Evolutionary conservation across 2,888 invertebrate genomes (phyloP), one percentile per base, ranked within the genome.

Genomic region (Mythimna loreyi): DNA sequence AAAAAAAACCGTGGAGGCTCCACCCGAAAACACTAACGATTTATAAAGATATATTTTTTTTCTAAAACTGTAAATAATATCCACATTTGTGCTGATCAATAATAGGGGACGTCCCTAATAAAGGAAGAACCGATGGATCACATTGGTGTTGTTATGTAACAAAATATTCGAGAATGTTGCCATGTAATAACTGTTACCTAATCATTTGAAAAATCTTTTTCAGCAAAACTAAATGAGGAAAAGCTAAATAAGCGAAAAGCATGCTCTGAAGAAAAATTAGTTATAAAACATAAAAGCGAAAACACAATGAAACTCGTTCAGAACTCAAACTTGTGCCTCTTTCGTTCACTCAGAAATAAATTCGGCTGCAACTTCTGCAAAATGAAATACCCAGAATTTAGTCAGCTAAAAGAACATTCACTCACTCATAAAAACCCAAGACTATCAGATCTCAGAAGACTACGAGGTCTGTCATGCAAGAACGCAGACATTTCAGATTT

Each of bases 291-390:
- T 28, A 64, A 66, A 33, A 67, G 79, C n/a, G 85, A 89, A 30
- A 91, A 92, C 78, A 88, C 92, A 0, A 53, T 91, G 0, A 90
- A 90, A 67, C 83, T 93, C 0, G 74, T 92, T 16, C 72, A 86
- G 23, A 88, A 92, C 59, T 92, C 93, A 0, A 93, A 93, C 61
- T 70, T 92, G 21, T 92, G 91, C 53, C 74, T 91, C 0, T 92
- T 92, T 75, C 87, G 84, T 6, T 91, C 92, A 0, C 67, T 89
- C 4, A 87, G 86, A 52, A 89, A 87, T 0, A 91, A 89, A 78
- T 91, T 86, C 72, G 83, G 86, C 0, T 93, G 93, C 50, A 87
- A 86, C 64, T 83, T 81, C 21, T 93, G 93, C 76, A 81, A 79
- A 45, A 80, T 85, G 3, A 68, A 80, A 0, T 92, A 85, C 53